A percentile compares a stretch with the other conserved stretches of the same genome.
phyloP scores from a whole-genome alignment of 2,113 vertebrate species.

The Zapornia atra region DNA sequence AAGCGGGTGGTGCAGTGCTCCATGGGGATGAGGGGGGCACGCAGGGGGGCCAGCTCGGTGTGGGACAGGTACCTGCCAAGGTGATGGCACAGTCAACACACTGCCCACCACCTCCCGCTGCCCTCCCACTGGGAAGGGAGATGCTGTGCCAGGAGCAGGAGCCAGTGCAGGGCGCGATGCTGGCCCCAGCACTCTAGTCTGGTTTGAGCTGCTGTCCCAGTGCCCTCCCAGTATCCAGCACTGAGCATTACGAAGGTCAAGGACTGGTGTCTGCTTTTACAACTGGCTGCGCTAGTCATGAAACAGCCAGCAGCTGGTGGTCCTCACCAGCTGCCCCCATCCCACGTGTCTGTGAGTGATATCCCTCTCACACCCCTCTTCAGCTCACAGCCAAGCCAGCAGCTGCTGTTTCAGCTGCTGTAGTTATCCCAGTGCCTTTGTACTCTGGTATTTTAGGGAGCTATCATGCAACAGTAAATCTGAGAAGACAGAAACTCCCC shows the following conservation, averaged over 20 bases:
- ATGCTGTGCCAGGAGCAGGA: neutral
- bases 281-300: neutral
- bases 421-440: neutral
- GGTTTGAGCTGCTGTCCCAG: neutral
- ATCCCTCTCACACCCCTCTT: rapidly evolving
- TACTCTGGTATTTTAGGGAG: slow-evolving; percentile 36
- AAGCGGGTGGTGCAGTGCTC: slow-evolving; percentile 99
- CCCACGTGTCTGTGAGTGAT: neutral
- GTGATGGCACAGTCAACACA: rapidly evolving
- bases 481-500: neutral
- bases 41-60: slow-evolving; percentile 94
- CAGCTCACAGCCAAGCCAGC: slow-evolving; percentile 2
- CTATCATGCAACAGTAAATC: neutral
- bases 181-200: neutral
- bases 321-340: neutral
- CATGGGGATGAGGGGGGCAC: slow-evolving; percentile 98
- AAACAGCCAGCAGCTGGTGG: neutral
- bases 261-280: neutral
- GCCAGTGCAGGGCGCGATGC: neutral
- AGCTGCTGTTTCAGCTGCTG: slow-evolving; percentile 43
- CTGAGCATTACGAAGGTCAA: neutral
- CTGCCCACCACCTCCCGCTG: rapidly evolving
- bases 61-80: slow-evolving; percentile 91
- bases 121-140: neutral
- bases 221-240: neutral